Evolutionary conservation across 1,140 invertebrate genomes (phyloP).

Genomic region (Ooceraea biroi): DNA sequence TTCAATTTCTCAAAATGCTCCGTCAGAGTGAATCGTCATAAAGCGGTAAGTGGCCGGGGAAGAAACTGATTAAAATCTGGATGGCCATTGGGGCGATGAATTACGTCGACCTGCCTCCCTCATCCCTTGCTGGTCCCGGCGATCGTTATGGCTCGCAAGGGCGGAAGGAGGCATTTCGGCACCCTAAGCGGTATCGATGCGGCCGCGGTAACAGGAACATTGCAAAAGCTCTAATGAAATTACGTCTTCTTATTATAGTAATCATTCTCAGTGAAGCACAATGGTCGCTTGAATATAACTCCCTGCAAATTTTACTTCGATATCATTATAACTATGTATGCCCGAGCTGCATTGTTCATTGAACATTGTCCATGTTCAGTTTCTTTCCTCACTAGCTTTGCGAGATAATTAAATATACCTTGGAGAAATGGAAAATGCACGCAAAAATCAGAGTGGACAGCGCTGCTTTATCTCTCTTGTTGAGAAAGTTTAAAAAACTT

Average conservation of each 20-base stretch:
- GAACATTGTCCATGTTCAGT: no score
- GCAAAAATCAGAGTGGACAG: no score
- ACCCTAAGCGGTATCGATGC: not conserved
- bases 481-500: no score
- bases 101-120: not conserved
- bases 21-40: conserved; percentile 55
- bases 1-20: conserved; percentile 49
- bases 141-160: conserved; percentile 11
- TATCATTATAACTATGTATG: not conserved
- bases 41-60: conserved; percentile 7
- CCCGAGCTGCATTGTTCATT: not conserved
- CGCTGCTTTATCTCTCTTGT: no score
- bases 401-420: no score
- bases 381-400: not conserved
- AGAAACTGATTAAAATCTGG: conserved; percentile 57
- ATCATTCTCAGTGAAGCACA: not conserved
- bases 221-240: not conserved
- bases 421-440: no score
- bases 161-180: not conserved
- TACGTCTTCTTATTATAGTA: not conserved
- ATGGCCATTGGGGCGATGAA: conserved; percentile 45
- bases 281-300: no score
- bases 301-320: conserved; percentile 7
- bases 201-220: not conserved
- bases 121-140: not conserved